Evolutionary conservation across 2,113 vertebrate genomes (phyloP), one percentile per base, ranked within the genome.

Genomic region (Gymnarchus niloticus): DNA sequence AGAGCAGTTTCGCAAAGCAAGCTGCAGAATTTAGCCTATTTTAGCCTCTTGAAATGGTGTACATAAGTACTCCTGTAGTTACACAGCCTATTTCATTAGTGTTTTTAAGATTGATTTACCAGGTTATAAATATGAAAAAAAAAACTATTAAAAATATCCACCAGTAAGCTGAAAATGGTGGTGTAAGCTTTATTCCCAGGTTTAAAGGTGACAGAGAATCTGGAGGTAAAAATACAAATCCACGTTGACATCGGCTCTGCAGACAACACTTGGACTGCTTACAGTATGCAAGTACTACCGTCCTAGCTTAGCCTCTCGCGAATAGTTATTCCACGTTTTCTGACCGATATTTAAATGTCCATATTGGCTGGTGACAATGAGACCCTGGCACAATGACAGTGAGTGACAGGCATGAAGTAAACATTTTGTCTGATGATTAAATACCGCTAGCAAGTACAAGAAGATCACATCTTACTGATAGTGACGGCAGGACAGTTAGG

Each of bases 151-250:
- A 78, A 78, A 78, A 78, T 78, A 78, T 19, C 44, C 41, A 78
- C 21, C 9, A 48, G 44, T 78, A 37, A 48, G 76, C 76, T 48
- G 44, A 17, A 78, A 78, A 78, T 46, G 44, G 37, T 78, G 44
- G 76, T 41, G 23, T 78, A n/a, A 78, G 44, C 76, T 82, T 82
- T 82, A 52, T 82, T 82, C 17, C 80, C 51, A 82, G 51, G 17
- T 51, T 82, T 28, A 82, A 54, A 33, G 25, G 14, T 33, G 51
- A 54, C 80, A 82, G 25, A 81, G 52, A 46, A 81, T 82, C 25
- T 28, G 7, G 51, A 56, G 49, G 9, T 82, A 82, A 81, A 82
- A 82, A 54, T 37, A 54, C 51, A 82, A 51, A 12, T 8, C n/a
- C 80, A 23, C 25, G 80, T 82, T 82, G 80, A 51, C 49, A 54